phyloP scores from a whole-genome alignment of 92 coral and sea anemone species.

The Phenganax marumi region DNA sequence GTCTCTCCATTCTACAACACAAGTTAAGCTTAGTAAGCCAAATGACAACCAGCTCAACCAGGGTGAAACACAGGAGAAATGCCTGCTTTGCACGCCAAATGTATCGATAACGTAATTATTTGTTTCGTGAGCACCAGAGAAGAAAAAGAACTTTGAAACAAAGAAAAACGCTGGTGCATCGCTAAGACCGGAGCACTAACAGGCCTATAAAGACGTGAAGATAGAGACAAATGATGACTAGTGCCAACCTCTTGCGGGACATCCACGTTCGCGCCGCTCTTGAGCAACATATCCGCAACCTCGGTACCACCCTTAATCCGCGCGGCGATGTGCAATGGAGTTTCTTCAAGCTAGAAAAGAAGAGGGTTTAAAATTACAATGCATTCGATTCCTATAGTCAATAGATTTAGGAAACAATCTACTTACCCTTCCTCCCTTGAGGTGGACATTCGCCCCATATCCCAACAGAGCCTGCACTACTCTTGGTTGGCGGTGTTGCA shows the following conservation, averaged over 20 bases:
- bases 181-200: too few relatives aligned
- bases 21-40: neutral
- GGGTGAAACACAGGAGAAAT: too few relatives aligned
- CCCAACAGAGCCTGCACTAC: slow-evolving; percentile 90
- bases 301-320: slow-evolving; percentile 82
- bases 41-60: neutral
- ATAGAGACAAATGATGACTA: neutral
- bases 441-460: slow-evolving; percentile 94
- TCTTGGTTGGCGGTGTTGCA: slow-evolving; percentile 84
- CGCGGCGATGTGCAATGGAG: slow-evolving; percentile 93
- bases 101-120: too few relatives aligned
- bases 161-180: neutral
- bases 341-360: slow-evolving; percentile 69
- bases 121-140: too few relatives aligned
- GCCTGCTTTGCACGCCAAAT: too few relatives aligned
- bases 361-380: neutral
- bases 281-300: slow-evolving; percentile 90
- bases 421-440: slow-evolving; percentile 93
- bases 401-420: neutral
- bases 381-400: neutral
- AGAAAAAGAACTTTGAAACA: too few relatives aligned
- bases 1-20: slow-evolving; percentile 85
- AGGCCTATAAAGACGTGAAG: too few relatives aligned
- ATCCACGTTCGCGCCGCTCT: slow-evolving; percentile 95
- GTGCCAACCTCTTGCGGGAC: slow-evolving; percentile 75